These are phyloP conservation scores for Nannoperca obscura DNA, from an alignment of 2,797 vertebrate genomes.

Conservation along the genomic window DNA sequence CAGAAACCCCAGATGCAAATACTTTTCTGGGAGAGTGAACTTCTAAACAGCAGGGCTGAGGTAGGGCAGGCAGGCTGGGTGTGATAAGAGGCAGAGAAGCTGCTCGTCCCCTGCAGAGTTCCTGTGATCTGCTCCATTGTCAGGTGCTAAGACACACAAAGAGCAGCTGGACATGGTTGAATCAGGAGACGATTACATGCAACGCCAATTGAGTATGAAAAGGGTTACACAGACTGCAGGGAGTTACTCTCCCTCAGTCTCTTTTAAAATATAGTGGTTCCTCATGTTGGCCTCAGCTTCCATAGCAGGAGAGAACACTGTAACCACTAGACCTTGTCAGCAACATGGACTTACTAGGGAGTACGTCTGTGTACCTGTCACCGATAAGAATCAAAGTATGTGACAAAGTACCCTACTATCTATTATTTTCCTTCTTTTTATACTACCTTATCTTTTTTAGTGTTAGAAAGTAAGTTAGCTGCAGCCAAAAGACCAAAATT, in stretches of 20 bases:
- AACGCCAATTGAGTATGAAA: constrained; percentile 84
- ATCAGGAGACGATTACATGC: constrained; percentile 85
- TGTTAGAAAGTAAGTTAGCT: constrained; percentile 40
- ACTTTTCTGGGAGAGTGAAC: constrained; percentile 78
- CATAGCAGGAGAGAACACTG: constrained; percentile 67
- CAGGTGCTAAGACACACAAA: constrained; percentile 76
- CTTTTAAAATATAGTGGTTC: constrained; percentile 57
- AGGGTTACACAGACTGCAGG: constrained; percentile 63
- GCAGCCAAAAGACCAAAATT: constrained; percentile 27
- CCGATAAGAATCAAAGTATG: constrained; percentile 57
- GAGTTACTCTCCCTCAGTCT: constrained; percentile 64
- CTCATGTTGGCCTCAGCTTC: constrained; percentile 62
- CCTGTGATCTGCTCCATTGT: constrained; percentile 82
- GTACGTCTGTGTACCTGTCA: constrained; percentile 29
- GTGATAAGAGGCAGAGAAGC: constrained; percentile 75
- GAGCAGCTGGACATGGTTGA: constrained; percentile 85
- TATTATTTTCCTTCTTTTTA: constrained; percentile 28
- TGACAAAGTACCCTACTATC: constrained; percentile 17
- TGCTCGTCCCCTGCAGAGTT: constrained; percentile 75
- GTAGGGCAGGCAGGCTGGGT: constrained; percentile 52
- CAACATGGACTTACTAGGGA: constrained; percentile 60
- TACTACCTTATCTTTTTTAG: constrained; percentile 33
- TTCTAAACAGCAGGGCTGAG: constrained; percentile 59
- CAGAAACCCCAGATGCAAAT: constrained; percentile 63
- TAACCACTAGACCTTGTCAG: constrained; percentile 73